Evolutionary conservation across 2,113 vertebrate species (phyloP).

Genomic region (Holacanthus passer): DNA sequence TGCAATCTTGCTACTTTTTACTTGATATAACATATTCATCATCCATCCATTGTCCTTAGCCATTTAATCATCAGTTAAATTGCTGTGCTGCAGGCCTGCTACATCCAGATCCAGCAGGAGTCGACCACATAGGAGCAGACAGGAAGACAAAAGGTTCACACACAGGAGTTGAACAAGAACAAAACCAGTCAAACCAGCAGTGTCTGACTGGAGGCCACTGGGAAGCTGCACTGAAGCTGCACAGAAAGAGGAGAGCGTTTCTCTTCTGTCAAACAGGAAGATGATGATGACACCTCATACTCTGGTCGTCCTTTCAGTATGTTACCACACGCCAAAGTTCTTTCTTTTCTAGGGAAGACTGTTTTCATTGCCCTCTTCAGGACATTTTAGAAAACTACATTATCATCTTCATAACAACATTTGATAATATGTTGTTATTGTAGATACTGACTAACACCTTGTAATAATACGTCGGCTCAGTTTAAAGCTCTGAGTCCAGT

Average conservation of each 20-base stretch:
- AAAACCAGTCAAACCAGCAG: slow-evolving; percentile 1
- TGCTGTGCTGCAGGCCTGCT: slow-evolving; percentile 89
- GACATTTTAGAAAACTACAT: neutral
- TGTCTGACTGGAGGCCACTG: neutral
- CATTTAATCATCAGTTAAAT: neutral
- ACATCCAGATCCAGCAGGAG: slow-evolving; percentile 96
- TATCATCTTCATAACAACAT: neutral
- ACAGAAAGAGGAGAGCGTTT: neutral
- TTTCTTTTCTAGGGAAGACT: neutral
- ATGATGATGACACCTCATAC: neutral
- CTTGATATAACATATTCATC: neutral
- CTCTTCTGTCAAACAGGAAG: neutral
- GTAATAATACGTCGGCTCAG: neutral
- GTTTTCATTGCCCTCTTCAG: slow-evolving; percentile 31
- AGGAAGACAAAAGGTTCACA: neutral
- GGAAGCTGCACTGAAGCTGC: slow-evolving; percentile 11
- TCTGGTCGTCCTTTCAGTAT: neutral
- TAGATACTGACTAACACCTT: neutral
- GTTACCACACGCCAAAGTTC: neutral
- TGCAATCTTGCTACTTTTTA: neutral
- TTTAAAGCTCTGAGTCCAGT: neutral
- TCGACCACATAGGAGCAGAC: slow-evolving; percentile 85
- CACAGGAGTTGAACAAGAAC: neutral
- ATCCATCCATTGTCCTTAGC: no score
- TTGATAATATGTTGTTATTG: neutral